Percentiles rank a stretch among this genome's conserved stretches.
These are phyloP conservation scores for Matsumyia berberina DNA, from an alignment of 2,888 invertebrate species.

Conservation along the genomic window DNA sequence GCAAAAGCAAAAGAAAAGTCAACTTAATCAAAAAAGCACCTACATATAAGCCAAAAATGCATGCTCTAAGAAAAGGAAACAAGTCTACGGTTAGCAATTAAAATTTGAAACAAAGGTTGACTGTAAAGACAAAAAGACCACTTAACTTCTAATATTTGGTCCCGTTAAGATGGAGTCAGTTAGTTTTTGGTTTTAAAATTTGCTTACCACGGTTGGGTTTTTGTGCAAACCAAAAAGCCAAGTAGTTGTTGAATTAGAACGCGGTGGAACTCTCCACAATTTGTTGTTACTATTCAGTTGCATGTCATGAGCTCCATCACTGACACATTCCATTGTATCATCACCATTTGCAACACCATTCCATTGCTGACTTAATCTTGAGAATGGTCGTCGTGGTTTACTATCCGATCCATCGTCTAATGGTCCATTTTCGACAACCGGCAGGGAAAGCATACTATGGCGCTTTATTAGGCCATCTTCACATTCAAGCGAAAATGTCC, in stretches of 20 bases:
- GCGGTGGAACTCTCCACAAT: slow-evolving; percentile 72
- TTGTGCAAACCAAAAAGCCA: slow-evolving; percentile 83
- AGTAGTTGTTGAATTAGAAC: slow-evolving; percentile 78
- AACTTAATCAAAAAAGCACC: too few relatives aligned
- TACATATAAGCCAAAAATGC: too few relatives aligned
- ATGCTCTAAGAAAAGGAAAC: too few relatives aligned
- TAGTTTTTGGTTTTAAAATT: too few relatives aligned
- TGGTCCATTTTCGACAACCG: slow-evolving; percentile 7
- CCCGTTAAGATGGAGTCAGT: too few relatives aligned
- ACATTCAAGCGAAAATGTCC: slow-evolving; percentile 25
- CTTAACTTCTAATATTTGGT: too few relatives aligned
- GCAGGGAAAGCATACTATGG: slow-evolving; percentile 29
- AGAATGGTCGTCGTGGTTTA: slow-evolving; percentile 2
- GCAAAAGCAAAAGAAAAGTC: too few relatives aligned
- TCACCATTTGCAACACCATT: slow-evolving; percentile 17
- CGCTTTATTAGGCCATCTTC: slow-evolving; percentile 19
- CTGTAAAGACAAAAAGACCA: too few relatives aligned
- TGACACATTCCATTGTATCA: slow-evolving; percentile 41
- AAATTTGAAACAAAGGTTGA: too few relatives aligned
- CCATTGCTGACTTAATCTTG: slow-evolving; percentile 34
- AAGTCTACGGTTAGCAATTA: too few relatives aligned
- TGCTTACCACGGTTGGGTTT: slow-evolving; percentile 82
- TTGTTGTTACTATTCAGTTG: slow-evolving; percentile 22
- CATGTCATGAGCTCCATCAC: slow-evolving; percentile 23
- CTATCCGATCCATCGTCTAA: neutral